These are phyloP conservation scores for Brachionus rotundiformis DNA, from an alignment of 1,140 invertebrate species.

Conservation along the genomic window DNA sequence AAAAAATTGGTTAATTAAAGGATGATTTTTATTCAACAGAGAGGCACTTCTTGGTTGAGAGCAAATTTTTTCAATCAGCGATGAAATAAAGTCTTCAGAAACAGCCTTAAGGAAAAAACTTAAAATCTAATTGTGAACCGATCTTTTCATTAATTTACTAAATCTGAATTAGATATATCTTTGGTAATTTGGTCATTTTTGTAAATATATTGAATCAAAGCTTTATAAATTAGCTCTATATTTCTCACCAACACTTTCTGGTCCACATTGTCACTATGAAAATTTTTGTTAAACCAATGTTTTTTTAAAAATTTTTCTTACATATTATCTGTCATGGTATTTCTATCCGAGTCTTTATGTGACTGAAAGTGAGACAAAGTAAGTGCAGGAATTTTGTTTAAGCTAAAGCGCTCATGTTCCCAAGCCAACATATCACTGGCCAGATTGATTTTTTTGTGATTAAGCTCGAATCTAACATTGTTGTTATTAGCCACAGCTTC, in stretches of 20 bases:
- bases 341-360: constrained; percentile 58
- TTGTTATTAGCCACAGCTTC: constrained; percentile 38
- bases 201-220: constrained; percentile 80
- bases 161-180: constrained; percentile 70
- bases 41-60: constrained; percentile 73
- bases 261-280: constrained; percentile 67
- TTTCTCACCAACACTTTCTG: constrained; percentile 71
- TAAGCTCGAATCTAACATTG: constrained; percentile 72
- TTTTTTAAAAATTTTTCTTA: constrained; percentile 53
- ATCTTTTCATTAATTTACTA: constrained; percentile 69
- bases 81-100: constrained; percentile 71
- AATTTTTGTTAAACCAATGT: not conserved
- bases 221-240: constrained; percentile 76
- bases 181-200: constrained; percentile 67
- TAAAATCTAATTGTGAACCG: too few relatives aligned
- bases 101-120: too few relatives aligned
- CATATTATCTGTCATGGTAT: constrained; percentile 64
- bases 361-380: constrained; percentile 79
- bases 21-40: constrained; percentile 70
- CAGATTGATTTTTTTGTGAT: constrained; percentile 97
- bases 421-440: constrained; percentile 86
- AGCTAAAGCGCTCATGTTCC: constrained; percentile 95
- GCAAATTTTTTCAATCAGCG: constrained; percentile 75
- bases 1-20: constrained; percentile 71
- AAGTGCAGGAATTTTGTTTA: constrained; percentile 83